Base-by-base conservation (phyloP, 2,888 invertebrate species). In the Adela reaumurella region DNA sequence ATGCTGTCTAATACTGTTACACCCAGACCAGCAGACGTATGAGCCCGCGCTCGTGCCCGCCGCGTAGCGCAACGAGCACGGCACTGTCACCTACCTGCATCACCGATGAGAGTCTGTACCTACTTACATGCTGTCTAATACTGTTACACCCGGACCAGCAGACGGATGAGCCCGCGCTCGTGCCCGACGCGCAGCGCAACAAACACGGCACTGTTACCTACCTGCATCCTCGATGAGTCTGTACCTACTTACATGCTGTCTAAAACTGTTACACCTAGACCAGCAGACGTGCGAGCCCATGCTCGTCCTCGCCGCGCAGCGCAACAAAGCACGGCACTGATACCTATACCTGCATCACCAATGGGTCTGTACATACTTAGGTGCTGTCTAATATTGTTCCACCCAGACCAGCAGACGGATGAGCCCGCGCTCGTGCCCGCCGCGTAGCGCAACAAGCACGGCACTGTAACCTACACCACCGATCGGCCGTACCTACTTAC, bases 211-310 rank as follows among this genome's bases (percentile, higher is more conserved):
- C 46, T n/a, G n/a, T n/a, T n/a, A n/a, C n/a, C n/a, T n/a, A n/a
- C n/a, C n/a, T n/a, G n/a, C n/a, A n/a, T n/a, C n/a, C n/a, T n/a
- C n/a, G n/a, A n/a, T n/a, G n/a, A n/a, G n/a, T n/a, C n/a, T n/a
- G n/a, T n/a, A n/a, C n/a, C n/a, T n/a, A n/a, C n/a, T n/a, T n/a
- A n/a, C n/a, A n/a, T n/a, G n/a, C n/a, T n/a, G n/a, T n/a, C n/a
- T n/a, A n/a, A n/a, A n/a, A n/a, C n/a, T n/a, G n/a, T n/a, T n/a
- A n/a, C n/a, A n/a, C n/a, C n/a, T n/a, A 17, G 78, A 79, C 24
- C 74, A 79, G 17, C 81, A 81, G 55, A 81, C 72, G 42, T 83
- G 81, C 54, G 81, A 82, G 59, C 77, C 78, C 0, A 82, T 82
- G 0, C 57, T 81, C 49, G 81, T 82, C 47, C 63, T 80, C 44